A percentile compares a stretch with the other conserved stretches of the same genome.
Conservation (phyloP, 2,113 vertebrate genomes). For the Calyptomena viridis region DNA sequence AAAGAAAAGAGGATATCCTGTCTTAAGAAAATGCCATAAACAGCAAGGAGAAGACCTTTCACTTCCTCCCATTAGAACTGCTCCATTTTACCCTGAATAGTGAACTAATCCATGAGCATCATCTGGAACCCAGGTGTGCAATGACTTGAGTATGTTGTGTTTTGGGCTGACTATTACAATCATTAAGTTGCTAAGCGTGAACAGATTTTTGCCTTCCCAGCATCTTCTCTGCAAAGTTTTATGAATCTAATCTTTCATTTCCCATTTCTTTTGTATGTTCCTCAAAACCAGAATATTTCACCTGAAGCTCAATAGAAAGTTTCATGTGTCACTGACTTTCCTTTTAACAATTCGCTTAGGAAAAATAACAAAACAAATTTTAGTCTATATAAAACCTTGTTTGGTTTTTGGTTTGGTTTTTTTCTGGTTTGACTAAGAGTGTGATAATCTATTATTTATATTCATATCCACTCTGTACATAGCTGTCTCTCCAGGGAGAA, state of each 20-base stretch:
- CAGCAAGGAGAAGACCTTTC: neutral
- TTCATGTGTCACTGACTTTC: neutral
- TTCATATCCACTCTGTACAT: neutral
- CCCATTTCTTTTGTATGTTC: neutral
- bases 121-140: neutral
- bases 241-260: neutral
- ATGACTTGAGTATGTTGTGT: neutral
- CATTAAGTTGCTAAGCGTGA: neutral
- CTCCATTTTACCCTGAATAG: neutral
- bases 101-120: neutral
- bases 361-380: neutral
- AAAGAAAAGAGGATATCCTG: neutral
- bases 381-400: neutral
- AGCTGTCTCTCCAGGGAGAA: neutral
- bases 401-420: neutral
- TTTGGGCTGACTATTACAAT: neutral
- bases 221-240: neutral
- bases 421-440: neutral
- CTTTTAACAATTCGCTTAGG: neutral
- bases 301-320: neutral
- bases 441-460: conserved; percentile 48
- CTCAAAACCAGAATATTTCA: neutral
- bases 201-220: neutral
- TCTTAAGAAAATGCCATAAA: neutral
- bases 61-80: neutral